phyloP scores from a whole-genome alignment of 2,113 vertebrate species.

The Spizaetus ornatus region DNA sequence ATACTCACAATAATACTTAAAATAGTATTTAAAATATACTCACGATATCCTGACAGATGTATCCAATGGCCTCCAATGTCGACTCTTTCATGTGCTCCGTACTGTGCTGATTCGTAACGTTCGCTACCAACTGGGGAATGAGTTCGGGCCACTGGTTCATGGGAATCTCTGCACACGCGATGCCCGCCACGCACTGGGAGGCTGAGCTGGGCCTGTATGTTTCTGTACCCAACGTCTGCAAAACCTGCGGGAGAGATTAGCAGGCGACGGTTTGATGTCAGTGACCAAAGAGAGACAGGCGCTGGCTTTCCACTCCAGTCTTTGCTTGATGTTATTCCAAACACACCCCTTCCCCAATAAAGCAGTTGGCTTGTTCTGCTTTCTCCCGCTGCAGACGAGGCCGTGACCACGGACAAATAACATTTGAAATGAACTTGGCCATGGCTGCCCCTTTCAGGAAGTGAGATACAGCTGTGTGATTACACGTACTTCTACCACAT shows the following conservation, averaged over 20 bases:
- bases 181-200: constrained; percentile 95
- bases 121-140: constrained; percentile 93
- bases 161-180: constrained; percentile 95
- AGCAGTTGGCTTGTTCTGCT: neutral
- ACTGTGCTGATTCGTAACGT: constrained; percentile 93
- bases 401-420: neutral
- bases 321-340: rapidly evolving
- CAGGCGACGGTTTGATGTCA: neutral
- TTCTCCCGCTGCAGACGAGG: neutral
- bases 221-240: constrained; percentile 95
- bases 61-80: constrained; percentile 96
- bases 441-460: neutral
- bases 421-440: neutral
- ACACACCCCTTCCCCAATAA: no score
- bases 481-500: neutral
- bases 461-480: neutral
- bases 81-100: constrained; percentile 99
- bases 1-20: no score
- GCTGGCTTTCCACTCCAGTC: rapidly evolving
- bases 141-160: constrained; percentile 97
- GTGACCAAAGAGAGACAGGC: rapidly evolving
- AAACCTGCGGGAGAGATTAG: constrained; percentile 72
- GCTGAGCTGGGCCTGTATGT: constrained; percentile 96
- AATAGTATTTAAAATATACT: constrained; percentile 43
- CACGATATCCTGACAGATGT: constrained; percentile 99